Evolutionary conservation across 2,888 invertebrate species (phyloP), one percentile per base, ranked within the genome.

Genomic region (Griposia aprilina): DNA sequence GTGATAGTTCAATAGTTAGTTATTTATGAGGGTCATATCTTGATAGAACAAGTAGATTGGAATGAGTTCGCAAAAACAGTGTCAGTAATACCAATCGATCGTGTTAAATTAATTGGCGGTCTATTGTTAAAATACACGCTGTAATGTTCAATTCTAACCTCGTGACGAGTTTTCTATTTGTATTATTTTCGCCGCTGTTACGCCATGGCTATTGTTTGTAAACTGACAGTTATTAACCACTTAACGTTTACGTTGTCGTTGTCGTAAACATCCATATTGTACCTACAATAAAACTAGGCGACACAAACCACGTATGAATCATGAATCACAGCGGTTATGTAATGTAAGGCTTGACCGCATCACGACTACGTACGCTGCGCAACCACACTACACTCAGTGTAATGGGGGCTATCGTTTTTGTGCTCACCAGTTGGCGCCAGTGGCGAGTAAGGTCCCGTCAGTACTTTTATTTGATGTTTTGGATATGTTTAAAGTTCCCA

Each of bases 321-420:
- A 86, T 89, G 90, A 90, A 87, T 90, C 90, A 90, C 76, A 74
- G 68, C 63, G 81, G 82, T 88, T 90, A 88, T 86, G 85, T 89
- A 87, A 91, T 72, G 79, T 87, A 89, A 85, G 84, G 90, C 83
- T 83, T 71, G 87, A 78, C 85, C 75, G 75, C 83, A 83, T 88
- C 90, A 89, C 78, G 86, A 85, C 76, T 70, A 67, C 82, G 77
- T 77, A 85, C 82, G 71, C 81, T 76, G 77, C 71, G 66, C 74
- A 68, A 66, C 55, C 41, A 41, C 41, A 41, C 41, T 41, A 5
- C 41, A 41, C 41, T 41, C 5, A 41, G 30, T 3, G 30, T 1
- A 36, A 36, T 36, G 30, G 3, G 30, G 30, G 30, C 30, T 36
- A 36, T 36, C 3, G 30, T 36, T 36, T 36, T 36, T 36, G 30